Conservation (phyloP, 2,113 vertebrate genomes). For the Hiodon tergisus region DNA sequence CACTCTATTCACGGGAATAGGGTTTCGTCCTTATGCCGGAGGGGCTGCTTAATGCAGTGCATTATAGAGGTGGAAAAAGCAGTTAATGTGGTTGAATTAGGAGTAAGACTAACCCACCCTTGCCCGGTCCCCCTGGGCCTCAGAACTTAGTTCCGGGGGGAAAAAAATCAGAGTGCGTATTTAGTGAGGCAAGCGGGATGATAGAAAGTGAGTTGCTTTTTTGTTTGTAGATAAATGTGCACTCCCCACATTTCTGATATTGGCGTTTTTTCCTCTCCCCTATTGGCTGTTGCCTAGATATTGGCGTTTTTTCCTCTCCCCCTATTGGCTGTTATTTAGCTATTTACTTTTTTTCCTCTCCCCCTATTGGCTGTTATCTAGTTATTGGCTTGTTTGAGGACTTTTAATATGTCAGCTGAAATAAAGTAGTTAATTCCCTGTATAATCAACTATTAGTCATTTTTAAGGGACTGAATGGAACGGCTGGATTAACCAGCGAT, state of each 20-base stretch:
- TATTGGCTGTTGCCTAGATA: not conserved
- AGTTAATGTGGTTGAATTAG: not conserved
- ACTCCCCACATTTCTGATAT: not conserved
- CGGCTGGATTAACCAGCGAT: no score
- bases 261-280: no score
- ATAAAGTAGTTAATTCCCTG: no score
- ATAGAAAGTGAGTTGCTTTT: not conserved
- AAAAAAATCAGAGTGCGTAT: not conserved
- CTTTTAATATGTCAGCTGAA: no score
- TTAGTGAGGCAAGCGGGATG: not conserved
- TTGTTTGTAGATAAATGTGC: not conserved
- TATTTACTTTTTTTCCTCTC: no score
- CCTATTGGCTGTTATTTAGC: no score
- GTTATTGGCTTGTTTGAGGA: no score
- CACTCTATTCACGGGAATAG: constrained; percentile 5
- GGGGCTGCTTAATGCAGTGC: constrained; percentile 4
- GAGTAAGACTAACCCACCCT: not conserved
- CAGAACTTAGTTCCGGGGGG: not conserved
- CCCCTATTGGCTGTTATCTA: no score
- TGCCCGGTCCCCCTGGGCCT: not conserved
- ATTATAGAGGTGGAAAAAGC: not conserved
- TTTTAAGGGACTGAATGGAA: no score
- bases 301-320: no score
- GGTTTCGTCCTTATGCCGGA: not conserved
- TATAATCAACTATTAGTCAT: no score